A percentile compares a stretch with the other conserved stretches of the same genome.
phyloP scores from a whole-genome alignment of 2,113 vertebrate genomes.

The Chloropsis cyanopogon region DNA sequence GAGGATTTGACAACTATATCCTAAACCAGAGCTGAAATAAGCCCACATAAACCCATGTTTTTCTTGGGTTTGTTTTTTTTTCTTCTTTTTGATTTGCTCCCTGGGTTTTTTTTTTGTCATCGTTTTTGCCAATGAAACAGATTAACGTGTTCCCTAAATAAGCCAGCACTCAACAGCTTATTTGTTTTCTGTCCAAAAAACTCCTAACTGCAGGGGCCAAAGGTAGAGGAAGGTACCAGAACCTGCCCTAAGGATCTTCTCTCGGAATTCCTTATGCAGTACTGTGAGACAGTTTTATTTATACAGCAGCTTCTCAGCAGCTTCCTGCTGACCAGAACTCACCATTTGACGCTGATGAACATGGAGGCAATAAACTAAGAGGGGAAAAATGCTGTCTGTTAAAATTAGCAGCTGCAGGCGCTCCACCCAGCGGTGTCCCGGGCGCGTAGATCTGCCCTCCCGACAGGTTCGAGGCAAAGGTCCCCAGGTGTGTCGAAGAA shows the following conservation, averaged over 20 bases:
- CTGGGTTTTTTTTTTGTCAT: neutral
- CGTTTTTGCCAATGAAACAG: neutral
- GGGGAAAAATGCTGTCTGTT: constrained; percentile 99
- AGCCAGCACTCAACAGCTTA: neutral
- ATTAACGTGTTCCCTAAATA: neutral
- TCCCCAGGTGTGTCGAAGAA: constrained; percentile 86
- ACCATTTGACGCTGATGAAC: constrained; percentile 90
- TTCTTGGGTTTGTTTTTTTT: neutral
- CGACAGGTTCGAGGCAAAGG: constrained; percentile 91
- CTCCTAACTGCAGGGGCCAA: neutral
- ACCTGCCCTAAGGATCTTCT: neutral
- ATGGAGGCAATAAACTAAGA: constrained; percentile 93
- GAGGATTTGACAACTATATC: neutral
- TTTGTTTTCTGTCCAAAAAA: neutral
- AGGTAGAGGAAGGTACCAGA: neutral
- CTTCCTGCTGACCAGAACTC: constrained; percentile 4
- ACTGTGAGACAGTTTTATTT: accelerated
- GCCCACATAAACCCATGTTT: neutral
- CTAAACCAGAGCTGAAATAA: neutral
- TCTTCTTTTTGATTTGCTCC: neutral
- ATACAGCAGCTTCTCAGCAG: neutral
- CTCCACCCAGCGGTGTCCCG: constrained; percentile 82
- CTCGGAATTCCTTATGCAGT: accelerated
- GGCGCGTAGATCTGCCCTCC: constrained; percentile 90
- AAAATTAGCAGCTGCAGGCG: constrained; percentile 88